Conservation (phyloP, 1,140 invertebrate genomes). For the Mya arenaria region DNA sequence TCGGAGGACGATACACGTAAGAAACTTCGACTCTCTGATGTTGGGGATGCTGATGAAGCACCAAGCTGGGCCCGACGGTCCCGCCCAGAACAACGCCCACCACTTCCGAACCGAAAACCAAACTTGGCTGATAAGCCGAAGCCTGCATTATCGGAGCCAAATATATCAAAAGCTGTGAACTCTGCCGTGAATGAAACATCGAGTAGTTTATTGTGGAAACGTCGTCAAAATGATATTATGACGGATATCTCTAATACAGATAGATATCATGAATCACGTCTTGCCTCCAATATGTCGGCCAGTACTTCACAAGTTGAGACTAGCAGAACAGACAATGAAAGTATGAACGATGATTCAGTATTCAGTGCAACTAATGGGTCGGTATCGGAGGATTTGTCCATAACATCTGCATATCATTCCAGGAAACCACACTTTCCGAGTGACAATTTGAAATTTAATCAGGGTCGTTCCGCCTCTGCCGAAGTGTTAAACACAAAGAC, state of each 20-base stretch:
- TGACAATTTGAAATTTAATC: slow-evolving; percentile 45
- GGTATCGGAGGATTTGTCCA: slow-evolving; percentile 47
- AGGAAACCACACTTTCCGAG: slow-evolving; percentile 46
- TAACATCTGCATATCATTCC: slow-evolving; percentile 48
- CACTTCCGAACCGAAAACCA: slow-evolving; percentile 40
- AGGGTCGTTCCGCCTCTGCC: slow-evolving; percentile 46
- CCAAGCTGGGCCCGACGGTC: neutral
- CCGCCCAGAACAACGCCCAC: slow-evolving; percentile 16
- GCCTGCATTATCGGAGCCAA: slow-evolving; percentile 47
- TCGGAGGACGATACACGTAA: slow-evolving; percentile 7
- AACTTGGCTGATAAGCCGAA: neutral
- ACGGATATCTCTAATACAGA: slow-evolving; percentile 42
- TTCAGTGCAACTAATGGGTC: slow-evolving; percentile 36
- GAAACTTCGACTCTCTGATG: slow-evolving; percentile 11
- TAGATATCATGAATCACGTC: slow-evolving; percentile 24
- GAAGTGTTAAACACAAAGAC: slow-evolving; percentile 37
- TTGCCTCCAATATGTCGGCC: slow-evolving; percentile 9
- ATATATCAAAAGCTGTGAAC: slow-evolving; percentile 36
- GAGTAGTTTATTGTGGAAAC: slow-evolving; percentile 66
- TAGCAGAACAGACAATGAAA: slow-evolving; percentile 12
- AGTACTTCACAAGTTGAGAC: slow-evolving; percentile 31
- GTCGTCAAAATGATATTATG: slow-evolving; percentile 61
- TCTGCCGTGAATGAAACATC: slow-evolving; percentile 57
- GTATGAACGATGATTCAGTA: slow-evolving; percentile 47
- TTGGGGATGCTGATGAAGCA: neutral